These are phyloP conservation scores for Alosa sapidissima DNA, from an alignment of 2,797 vertebrate genomes.

Conservation along the genomic window DNA sequence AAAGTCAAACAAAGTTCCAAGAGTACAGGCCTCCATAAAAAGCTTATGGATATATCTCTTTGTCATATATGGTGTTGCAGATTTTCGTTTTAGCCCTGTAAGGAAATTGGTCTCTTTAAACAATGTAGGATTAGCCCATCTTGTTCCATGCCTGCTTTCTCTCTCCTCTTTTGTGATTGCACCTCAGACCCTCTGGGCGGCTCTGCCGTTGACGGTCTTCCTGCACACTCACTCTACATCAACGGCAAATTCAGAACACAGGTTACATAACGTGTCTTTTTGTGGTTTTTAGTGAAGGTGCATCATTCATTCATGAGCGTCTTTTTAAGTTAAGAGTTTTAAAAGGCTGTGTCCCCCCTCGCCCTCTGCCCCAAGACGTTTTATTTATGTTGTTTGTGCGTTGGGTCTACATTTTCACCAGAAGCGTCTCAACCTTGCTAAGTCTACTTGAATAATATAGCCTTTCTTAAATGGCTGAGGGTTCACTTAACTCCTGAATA, in stretches of 20 bases:
- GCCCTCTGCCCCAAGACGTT: background rate
- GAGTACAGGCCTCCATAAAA: background rate
- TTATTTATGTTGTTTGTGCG: background rate
- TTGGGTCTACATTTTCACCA: background rate
- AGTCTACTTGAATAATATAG: background rate
- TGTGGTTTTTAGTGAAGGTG: background rate
- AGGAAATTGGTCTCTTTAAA: background rate
- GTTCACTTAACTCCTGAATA: background rate
- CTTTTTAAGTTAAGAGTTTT: background rate
- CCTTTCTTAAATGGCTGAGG: background rate
- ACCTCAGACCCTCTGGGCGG: background rate
- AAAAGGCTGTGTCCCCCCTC: no score
- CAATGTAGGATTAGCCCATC: background rate
- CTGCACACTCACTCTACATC: background rate
- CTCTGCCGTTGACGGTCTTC: background rate
- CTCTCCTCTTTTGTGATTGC: background rate
- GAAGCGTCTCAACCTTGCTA: background rate
- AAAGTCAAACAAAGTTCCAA: background rate
- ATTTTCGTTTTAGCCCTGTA: background rate
- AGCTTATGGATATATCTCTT: background rate
- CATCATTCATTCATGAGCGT: background rate
- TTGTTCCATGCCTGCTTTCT: constrained; percentile 1
- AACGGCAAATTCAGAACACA: background rate
- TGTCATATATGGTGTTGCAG: background rate
- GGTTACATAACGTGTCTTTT: background rate